phyloP scores from a whole-genome alignment of 2,797 vertebrate genomes.

The Sphaeramia orbicularis region DNA sequence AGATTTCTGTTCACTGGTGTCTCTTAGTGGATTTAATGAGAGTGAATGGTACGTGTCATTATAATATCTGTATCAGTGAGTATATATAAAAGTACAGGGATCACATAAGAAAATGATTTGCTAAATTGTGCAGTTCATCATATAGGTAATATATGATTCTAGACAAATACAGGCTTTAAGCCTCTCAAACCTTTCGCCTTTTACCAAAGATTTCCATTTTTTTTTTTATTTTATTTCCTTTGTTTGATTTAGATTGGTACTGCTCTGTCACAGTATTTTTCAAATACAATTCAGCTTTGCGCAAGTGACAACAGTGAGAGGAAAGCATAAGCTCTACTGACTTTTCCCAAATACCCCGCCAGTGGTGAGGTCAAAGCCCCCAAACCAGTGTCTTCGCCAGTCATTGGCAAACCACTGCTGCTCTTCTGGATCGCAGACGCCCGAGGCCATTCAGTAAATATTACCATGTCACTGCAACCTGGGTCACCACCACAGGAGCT shows the following conservation, averaged over 20 bases:
- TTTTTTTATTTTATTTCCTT: slow-evolving; percentile 14
- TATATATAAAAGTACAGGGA: not conserved
- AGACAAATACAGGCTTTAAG: slow-evolving; percentile 9
- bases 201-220: slow-evolving; percentile 92
- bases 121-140: not conserved
- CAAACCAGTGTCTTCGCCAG: slow-evolving; percentile 94
- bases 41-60: not conserved
- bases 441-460: slow-evolving; percentile 90
- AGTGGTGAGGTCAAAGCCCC: slow-evolving; percentile 91
- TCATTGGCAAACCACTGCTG: slow-evolving; percentile 91
- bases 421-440: slow-evolving; percentile 88
- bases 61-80: not conserved
- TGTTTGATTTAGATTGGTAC: slow-evolving; percentile 59
- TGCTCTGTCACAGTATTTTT: slow-evolving; percentile 62
- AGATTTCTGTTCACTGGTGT: not conserved
- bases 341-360: slow-evolving; percentile 99
- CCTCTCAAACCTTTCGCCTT: slow-evolving; percentile 88
- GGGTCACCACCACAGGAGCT: slow-evolving; percentile 87
- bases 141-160: not conserved
- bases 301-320: slow-evolving; percentile 89
- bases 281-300: slow-evolving; percentile 89
- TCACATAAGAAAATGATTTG: not conserved
- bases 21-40: slow-evolving; percentile 9
- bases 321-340: slow-evolving; percentile 93
- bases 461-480: slow-evolving; percentile 88